A percentile compares a stretch with the other conserved stretches of the same genome.
These are phyloP conservation scores for Augochlorella aurata DNA, from an alignment of 2,888 invertebrate species.

Conservation along the genomic window DNA sequence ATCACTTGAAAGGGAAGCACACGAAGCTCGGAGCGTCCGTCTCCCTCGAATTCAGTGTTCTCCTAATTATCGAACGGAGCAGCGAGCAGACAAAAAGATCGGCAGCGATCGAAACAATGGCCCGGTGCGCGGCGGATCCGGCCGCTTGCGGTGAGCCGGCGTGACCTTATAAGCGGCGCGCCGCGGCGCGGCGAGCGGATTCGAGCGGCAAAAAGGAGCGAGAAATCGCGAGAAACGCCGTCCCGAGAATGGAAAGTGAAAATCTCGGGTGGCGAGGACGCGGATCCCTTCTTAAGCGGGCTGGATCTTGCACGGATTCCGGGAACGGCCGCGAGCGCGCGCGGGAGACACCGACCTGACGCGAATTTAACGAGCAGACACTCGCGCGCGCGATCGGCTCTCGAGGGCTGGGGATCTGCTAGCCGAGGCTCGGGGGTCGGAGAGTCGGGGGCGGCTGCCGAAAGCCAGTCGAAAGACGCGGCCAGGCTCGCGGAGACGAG, in stretches of 20 bases:
- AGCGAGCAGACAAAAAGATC: not conserved
- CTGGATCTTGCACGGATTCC: constrained; percentile 49
- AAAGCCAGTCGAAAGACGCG: constrained; percentile 44
- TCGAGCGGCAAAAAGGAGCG: constrained; percentile 19
- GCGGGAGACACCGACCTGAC: constrained; percentile 68
- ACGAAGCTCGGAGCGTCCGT: not conserved
- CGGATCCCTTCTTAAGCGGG: constrained; percentile 51
- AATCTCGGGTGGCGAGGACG: constrained; percentile 49
- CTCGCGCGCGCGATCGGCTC: constrained; percentile 73
- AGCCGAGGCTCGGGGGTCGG: too few species aligned
- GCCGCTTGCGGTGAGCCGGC: not conserved
- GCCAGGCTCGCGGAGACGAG: constrained; percentile 18
- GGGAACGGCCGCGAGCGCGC: constrained; percentile 49
- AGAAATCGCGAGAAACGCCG: constrained; percentile 13
- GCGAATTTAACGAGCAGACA: constrained; percentile 78
- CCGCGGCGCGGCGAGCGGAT: constrained; percentile 7
- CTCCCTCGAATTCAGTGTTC: not conserved
- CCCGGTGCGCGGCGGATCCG: constrained; percentile 12
- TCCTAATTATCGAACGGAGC: not conserved
- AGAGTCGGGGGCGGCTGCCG: constrained; percentile 56
- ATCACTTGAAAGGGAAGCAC: not conserved
- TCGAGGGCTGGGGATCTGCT: too few species aligned
- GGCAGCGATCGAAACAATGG: constrained; percentile 29
- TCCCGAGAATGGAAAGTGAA: constrained; percentile 56
- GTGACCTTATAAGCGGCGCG: constrained; percentile 26